Conservation (phyloP, 2,797 vertebrate species). For the Sebastes aleutianus region DNA sequence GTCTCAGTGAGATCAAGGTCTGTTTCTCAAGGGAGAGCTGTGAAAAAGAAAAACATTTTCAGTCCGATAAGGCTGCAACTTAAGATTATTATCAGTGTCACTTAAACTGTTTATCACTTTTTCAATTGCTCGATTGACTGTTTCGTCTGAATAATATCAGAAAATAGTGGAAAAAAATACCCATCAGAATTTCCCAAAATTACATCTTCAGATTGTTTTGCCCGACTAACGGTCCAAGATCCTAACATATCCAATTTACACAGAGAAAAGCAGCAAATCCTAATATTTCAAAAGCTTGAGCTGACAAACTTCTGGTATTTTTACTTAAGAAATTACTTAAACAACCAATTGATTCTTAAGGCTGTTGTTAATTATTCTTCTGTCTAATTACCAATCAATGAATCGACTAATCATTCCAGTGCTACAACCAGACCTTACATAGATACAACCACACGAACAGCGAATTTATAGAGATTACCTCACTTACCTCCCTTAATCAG, state of each 20-base stretch:
- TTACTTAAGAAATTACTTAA: background rate
- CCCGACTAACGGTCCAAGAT: background rate
- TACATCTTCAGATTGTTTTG: background rate
- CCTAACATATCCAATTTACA: background rate
- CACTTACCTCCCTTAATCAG: background rate
- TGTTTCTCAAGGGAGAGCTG: conserved; percentile 4
- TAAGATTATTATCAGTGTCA: background rate
- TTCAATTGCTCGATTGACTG: background rate
- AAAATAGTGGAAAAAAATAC: background rate
- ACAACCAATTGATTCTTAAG: background rate
- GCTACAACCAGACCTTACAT: background rate
- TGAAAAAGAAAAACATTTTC: background rate
- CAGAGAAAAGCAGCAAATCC: background rate
- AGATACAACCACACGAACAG: background rate
- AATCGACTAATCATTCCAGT: background rate
- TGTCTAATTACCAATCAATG: background rate
- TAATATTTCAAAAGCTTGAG: background rate
- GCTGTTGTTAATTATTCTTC: background rate
- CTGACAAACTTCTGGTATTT: background rate
- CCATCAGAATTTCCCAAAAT: background rate
- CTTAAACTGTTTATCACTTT: background rate
- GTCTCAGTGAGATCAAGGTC: conserved; percentile 5
- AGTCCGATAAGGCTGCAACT: background rate
- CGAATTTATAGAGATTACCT: too few species aligned
- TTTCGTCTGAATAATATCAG: background rate